Evolutionary conservation across 2,888 invertebrate species (phyloP), one percentile per base, ranked within the genome.

Genomic region (Leptinotarsa juncta): DNA sequence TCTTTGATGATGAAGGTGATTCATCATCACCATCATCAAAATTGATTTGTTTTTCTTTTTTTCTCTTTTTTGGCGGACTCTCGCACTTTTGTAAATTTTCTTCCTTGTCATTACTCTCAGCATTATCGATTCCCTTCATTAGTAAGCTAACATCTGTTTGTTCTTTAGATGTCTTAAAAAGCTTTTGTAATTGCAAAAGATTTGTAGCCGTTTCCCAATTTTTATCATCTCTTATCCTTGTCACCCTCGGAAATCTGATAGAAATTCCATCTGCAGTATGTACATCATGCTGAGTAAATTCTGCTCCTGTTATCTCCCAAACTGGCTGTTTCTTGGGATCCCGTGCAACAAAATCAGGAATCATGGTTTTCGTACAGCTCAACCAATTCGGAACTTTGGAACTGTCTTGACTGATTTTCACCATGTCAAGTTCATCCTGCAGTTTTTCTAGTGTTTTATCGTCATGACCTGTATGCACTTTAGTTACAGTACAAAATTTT

Each of bases 261-360:
- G 97, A 97, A 83, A 98, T 97, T 2, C 97, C 97, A 82, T 94
- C 93, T 0, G 97, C 97, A 2, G 97, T 97, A 85, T 98, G 98
- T 7, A 94, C 91, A 73, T 93, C 93, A 3, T 94, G 93, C 86
- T 94, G 92, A 3, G 94, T 94, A 80, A 95, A 91, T 87, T 95
- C 95, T 0, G 95, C 94, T 0, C 94, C 96, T 0, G 96, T 96
- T 74, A 98, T 96, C 89, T 98, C 97, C 97, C 98, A 98, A 12
- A 98, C 95, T 0, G 97, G 97, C 86, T 96, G 95, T 42, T 91
- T 89, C 85, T 94, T 93, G 0, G 98, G 97, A 88, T 96, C 93
- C 70, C 88, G 90, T 3, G 96, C 95, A 0, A 98, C 92, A 86
- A 96, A 97, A 89, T 98, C 97, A 0, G 98, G 98, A 15, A 96